phyloP scores from a whole-genome alignment of 2,888 invertebrate species.

The Drosophila mimica region DNA sequence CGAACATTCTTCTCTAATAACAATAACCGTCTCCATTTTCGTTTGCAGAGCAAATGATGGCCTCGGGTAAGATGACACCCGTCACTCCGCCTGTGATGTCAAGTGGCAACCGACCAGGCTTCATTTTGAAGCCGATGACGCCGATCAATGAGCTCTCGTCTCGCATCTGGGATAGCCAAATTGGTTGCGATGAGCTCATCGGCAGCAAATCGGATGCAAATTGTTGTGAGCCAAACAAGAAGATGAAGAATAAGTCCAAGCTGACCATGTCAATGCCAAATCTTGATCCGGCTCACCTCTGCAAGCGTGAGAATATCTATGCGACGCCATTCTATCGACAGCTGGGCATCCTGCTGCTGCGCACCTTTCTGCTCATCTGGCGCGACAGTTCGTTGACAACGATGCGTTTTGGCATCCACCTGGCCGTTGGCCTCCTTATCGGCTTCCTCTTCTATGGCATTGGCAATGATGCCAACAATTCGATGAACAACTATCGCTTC shows the following conservation, averaged over 20 bases:
- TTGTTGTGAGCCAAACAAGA: constrained; percentile 62
- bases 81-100: constrained; percentile 85
- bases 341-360: constrained; percentile 87
- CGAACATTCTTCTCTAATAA: not conserved
- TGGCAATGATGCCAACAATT: constrained; percentile 93
- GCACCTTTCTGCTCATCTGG: constrained; percentile 88
- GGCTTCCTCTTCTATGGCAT: constrained; percentile 93
- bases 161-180: constrained; percentile 68
- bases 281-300: constrained; percentile 77
- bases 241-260: constrained; percentile 61
- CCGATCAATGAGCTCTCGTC: constrained; percentile 78
- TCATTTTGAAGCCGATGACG: constrained; percentile 61
- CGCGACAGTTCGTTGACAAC: constrained; percentile 91
- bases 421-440: constrained; percentile 91
- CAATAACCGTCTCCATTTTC: not conserved
- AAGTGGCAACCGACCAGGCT: constrained; percentile 15
- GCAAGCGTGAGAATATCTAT: constrained; percentile 85
- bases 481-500: constrained; percentile 94
- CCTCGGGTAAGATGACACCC: constrained; percentile 86
- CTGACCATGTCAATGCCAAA: constrained; percentile 57
- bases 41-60: constrained; percentile 86
- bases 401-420: constrained; percentile 92
- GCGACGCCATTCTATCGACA: constrained; percentile 87
- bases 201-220: constrained; percentile 50
- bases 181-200: constrained; percentile 34